These are phyloP conservation scores for Odontomachus brunneus DNA, from an alignment of 1,140 invertebrate species.

Conservation along the genomic window DNA sequence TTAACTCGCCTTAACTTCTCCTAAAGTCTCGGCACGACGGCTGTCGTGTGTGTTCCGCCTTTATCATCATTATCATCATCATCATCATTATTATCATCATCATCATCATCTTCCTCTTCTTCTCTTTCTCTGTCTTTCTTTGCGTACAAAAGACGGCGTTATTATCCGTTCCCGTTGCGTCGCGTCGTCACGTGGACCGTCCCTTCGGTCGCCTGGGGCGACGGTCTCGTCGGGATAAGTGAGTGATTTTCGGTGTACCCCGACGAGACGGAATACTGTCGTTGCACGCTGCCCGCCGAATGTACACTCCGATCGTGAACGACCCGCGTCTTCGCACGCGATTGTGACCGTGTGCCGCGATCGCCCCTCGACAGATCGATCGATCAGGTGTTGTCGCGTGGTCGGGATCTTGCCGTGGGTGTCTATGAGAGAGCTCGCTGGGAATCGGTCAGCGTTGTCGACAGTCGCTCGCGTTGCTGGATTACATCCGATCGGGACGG, in stretches of 20 bases:
- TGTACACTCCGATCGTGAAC: not conserved
- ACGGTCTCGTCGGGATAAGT: constrained; percentile 11
- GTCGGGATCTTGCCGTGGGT: not conserved
- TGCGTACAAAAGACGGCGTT: too few relatives aligned
- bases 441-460: not conserved
- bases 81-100: not conserved
- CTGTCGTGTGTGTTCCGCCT: not conserved
- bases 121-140: not conserved
- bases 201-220: not conserved
- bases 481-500: constrained; percentile 7
- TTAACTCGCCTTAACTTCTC: constrained; percentile 4
- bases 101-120: too few relatives aligned
- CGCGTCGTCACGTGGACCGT: constrained; percentile 20
- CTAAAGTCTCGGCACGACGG: not conserved
- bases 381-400: not conserved
- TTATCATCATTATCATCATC: not conserved
- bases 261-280: not conserved
- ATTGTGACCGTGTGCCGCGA: constrained; percentile 6
- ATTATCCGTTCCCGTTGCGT: not conserved
- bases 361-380: not conserved
- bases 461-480: constrained; percentile 18
- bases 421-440: not conserved
- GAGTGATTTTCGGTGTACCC: constrained; percentile 26
- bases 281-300: too few relatives aligned
- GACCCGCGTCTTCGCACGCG: not conserved